A percentile compares a stretch with the other conserved stretches of the same genome.
phyloP scores from a whole-genome alignment of 1,140 invertebrate species.

The Lordiphosa stackelbergi region DNA sequence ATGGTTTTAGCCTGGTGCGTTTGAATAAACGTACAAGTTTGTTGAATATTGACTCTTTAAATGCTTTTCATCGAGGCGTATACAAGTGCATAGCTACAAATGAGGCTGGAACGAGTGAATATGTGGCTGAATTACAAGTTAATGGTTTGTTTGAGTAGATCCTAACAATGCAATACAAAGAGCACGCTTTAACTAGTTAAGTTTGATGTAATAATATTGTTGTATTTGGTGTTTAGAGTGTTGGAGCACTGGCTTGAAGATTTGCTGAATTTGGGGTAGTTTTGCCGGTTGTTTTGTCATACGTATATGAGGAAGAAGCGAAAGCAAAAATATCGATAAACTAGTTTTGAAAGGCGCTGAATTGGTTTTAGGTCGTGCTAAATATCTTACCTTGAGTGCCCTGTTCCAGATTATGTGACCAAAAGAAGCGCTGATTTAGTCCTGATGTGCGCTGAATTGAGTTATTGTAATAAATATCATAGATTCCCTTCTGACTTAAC shows the following conservation, averaged over 20 bases:
- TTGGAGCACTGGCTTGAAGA: conserved; percentile 45
- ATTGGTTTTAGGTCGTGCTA: no score
- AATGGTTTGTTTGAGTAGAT: conserved; percentile 78
- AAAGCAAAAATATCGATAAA: no score
- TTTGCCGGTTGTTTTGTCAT: conserved; percentile 13
- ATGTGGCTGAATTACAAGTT: conserved; percentile 79
- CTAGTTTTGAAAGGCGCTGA: no score
- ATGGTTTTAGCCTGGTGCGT: conserved; percentile 58
- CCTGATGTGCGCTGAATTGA: conserved; percentile 9
- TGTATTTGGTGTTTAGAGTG: conserved; percentile 33
- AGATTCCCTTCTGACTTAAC: no score
- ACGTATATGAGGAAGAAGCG: no score
- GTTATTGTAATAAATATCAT: no score
- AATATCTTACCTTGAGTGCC: background rate
- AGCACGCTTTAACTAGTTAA: conserved; percentile 43
- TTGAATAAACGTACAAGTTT: conserved; percentile 63
- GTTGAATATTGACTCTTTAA: conserved; percentile 76
- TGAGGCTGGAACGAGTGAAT: conserved; percentile 78
- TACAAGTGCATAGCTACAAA: conserved; percentile 80
- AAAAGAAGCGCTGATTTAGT: conserved; percentile 3
- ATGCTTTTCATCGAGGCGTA: conserved; percentile 78
- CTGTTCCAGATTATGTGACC: no score
- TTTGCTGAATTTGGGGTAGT: background rate
- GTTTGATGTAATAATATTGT: conserved; percentile 18
- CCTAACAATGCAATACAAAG: conserved; percentile 12